A percentile compares a stretch with the other conserved stretches of the same genome.
Evolutionary conservation across 2,113 vertebrate species (phyloP).

Genomic region (Ceyx margarethae): DNA sequence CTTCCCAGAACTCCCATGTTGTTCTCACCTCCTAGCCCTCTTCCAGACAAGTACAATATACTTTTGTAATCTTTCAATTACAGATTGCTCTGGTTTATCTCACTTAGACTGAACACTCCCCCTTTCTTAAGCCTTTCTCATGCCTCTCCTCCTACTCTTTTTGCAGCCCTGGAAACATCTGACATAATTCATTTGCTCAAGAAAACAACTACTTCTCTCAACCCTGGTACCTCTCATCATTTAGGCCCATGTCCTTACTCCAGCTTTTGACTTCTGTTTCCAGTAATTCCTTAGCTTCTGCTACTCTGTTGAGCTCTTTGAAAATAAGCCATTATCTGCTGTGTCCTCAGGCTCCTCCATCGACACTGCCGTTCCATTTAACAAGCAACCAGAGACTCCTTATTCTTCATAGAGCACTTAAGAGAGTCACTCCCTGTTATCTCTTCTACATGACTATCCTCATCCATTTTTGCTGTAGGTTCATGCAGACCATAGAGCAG

Average conservation of each 20-base stretch:
- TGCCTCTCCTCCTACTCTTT: constrained; percentile 36
- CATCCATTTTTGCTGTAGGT: neutral
- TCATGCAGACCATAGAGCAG: neutral
- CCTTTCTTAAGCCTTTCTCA: neutral
- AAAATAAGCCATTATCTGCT: constrained; percentile 62
- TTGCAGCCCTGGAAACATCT: constrained; percentile 34
- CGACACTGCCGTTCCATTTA: constrained; percentile 9
- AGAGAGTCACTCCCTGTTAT: constrained; percentile 26
- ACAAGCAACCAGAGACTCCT: constrained; percentile 62
- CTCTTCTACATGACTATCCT: constrained; percentile 34
- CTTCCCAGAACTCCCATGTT: neutral
- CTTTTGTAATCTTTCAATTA: neutral
- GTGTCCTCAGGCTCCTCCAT: constrained; percentile 51
- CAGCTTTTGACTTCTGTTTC: constrained; percentile 21
- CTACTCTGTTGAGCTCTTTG: constrained; percentile 51
- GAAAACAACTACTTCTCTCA: constrained; percentile 59
- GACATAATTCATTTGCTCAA: constrained; percentile 27
- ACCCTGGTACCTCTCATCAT: constrained; percentile 39
- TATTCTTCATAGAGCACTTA: constrained; percentile 54
- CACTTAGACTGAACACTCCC: neutral
- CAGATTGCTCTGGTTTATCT: neutral
- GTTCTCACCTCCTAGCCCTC: neutral
- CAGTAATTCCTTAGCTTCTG: constrained; percentile 52
- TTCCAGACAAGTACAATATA: neutral
- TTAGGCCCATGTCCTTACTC: constrained; percentile 44